Percentiles rank a stretch among this genome's conserved stretches.
These are phyloP conservation scores for Actenoides hombroni DNA, from an alignment of 2,113 vertebrate genomes.

Conservation along the genomic window DNA sequence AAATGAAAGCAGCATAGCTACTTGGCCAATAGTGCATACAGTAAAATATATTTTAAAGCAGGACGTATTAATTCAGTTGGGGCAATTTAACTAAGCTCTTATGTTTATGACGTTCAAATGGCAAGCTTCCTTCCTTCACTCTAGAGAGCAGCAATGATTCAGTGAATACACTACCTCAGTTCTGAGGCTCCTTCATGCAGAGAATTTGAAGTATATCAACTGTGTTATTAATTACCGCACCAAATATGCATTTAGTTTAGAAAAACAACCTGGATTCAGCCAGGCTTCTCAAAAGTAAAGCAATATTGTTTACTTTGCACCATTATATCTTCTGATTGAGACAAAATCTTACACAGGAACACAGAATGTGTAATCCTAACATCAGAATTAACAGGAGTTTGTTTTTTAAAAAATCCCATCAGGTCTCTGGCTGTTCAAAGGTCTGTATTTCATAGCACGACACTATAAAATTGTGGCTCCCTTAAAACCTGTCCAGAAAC, in stretches of 20 bases:
- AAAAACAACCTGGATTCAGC: constrained; percentile 26
- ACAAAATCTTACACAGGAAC: not conserved
- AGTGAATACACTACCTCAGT: not conserved
- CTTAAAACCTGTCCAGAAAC: constrained; percentile 2
- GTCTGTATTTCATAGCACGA: constrained; percentile 55
- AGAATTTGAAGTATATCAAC: constrained; percentile 26
- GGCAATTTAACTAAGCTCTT: constrained; percentile 7
- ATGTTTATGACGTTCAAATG: not conserved
- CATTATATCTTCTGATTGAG: constrained; percentile 26
- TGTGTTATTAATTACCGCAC: constrained; percentile 17
- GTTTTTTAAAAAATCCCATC: constrained; percentile 1
- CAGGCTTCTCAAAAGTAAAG: constrained; percentile 48
- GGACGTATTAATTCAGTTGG: not conserved
- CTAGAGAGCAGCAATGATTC: constrained; percentile 14
- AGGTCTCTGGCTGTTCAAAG: constrained; percentile 24
- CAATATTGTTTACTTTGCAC: constrained; percentile 16
- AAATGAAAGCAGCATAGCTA: not conserved
- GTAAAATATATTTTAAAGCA: not conserved
- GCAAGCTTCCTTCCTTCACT: not conserved
- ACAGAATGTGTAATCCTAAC: constrained; percentile 12
- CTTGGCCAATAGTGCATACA: not conserved
- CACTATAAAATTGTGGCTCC: constrained; percentile 38
- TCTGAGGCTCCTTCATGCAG: not conserved
- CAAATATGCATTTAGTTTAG: constrained; percentile 25
- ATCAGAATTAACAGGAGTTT: constrained; percentile 47